Base-by-base conservation (phyloP, 2,113 vertebrate genomes). In the Hemibagrus wyckioides region DNA sequence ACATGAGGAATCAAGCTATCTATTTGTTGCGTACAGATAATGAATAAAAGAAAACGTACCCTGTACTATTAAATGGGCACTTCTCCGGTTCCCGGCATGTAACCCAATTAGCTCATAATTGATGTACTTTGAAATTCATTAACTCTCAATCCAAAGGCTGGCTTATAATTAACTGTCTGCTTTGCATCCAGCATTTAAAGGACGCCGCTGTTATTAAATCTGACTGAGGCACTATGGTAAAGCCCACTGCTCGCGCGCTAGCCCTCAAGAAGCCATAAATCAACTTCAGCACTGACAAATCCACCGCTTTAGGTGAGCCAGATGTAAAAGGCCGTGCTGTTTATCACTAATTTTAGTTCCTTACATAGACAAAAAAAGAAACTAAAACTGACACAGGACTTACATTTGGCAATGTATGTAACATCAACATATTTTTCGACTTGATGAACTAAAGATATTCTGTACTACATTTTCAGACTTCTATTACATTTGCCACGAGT, bases 41-140 rank as follows among this genome's bases (percentile, higher is more conserved):
- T 54, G n/a, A 54, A 71, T 80, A 80, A 82, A 85, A 75, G 88
- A 71, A 77, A 59, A 57, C 69, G 79, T 65, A 80, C 50, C 57
- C 82, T 86, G 77, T 86, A 86, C 77, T 71, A 85, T 88, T 91
- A 85, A 89, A 23, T 85, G 85, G 83, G 77, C 88, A 50, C 67
- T 86, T 82, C 89, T 88, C 85, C 73, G 82, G 90, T 82, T 90
- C 84, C 63, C 89, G 80, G 87, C 89, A 25, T 95, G 94, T 94
- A 96, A 96, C 93, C 92, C 93, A 96, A 96, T 97, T 96, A 96
- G 93, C 93, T 96, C 95, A 94, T 96, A 96, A 96, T 95, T 96
- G 95, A 96, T 94, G 92, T 94, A 93, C 79, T 96, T 96, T 96
- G 96, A 96, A 96, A 96, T 96, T 95, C 94, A 96, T 97, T 96